Conservation (phyloP, 2,888 invertebrate species). For the Netelia inedita region DNA sequence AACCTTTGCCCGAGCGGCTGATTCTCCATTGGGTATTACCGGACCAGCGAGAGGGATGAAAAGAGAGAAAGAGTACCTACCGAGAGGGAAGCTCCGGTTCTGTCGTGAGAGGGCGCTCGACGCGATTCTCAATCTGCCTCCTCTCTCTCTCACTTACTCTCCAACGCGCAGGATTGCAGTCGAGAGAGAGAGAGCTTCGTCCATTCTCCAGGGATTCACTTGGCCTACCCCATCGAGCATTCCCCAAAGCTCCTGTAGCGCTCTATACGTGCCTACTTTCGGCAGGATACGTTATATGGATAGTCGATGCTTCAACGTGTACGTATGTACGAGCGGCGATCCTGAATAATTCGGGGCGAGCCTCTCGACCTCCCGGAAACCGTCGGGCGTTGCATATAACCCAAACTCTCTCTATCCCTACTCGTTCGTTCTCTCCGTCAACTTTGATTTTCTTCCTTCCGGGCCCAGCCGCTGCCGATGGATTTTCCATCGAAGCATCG, state of each 20-base stretch:
- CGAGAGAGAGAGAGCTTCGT: constrained; percentile 24
- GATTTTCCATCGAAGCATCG: constrained; percentile 5
- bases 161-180: neutral
- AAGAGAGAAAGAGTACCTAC: constrained; percentile 4
- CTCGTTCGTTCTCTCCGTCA: constrained; percentile 8
- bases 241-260: constrained; percentile 32
- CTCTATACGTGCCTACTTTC: constrained; percentile 23
- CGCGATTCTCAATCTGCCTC: constrained; percentile 57
- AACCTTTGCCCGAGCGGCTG: constrained; percentile 56
- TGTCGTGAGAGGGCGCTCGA: constrained; percentile 51
- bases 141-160: neutral
- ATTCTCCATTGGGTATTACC: constrained; percentile 64
- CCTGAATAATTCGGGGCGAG: constrained; percentile 58
- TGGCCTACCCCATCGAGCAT: constrained; percentile 20
- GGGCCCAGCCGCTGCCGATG: constrained; percentile 10
- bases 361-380: constrained; percentile 8
- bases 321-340: constrained; percentile 11
- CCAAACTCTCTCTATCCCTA: neutral
- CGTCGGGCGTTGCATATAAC: constrained; percentile 5
- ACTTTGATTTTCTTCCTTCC: constrained; percentile 21
- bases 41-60: constrained; percentile 17
- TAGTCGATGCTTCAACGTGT: constrained; percentile 4
- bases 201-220: constrained; percentile 46
- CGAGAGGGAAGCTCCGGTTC: constrained; percentile 40
- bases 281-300: neutral